These are phyloP conservation scores for Tragelaphus scriptus DNA, from an alignment of 2,113 vertebrate genomes.

Conservation along the genomic window DNA sequence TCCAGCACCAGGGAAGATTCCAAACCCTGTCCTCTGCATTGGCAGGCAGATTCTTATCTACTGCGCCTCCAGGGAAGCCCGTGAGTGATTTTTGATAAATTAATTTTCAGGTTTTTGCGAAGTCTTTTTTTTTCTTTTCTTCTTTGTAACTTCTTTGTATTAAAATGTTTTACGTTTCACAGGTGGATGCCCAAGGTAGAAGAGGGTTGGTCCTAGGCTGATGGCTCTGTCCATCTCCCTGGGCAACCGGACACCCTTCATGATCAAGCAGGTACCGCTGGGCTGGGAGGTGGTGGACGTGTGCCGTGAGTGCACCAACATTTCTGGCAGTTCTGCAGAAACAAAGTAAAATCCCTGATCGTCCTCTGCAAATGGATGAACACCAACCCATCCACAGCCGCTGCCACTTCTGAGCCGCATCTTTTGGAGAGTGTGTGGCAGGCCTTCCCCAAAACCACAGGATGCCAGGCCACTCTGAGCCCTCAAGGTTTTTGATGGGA, in stretches of 20 bases:
- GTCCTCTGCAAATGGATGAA: background rate
- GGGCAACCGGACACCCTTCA: background rate
- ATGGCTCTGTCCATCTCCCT: background rate
- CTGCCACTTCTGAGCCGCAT: background rate
- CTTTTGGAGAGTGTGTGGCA: background rate
- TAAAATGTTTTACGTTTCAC: background rate
- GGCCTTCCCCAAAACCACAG: background rate
- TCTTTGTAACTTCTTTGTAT: background rate
- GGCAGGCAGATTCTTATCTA: background rate
- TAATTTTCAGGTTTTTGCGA: background rate
- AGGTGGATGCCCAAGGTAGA: background rate
- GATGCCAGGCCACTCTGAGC: background rate
- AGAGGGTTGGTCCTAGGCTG: background rate
- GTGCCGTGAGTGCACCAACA: background rate
- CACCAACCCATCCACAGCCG: accelerated
- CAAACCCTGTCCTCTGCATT: background rate
- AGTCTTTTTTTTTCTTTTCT: background rate
- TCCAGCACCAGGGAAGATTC: background rate
- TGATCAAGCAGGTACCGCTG: background rate
- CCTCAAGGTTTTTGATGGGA: background rate
- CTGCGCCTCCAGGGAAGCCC: background rate
- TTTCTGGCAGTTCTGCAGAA: background rate
- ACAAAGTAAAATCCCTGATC: background rate
- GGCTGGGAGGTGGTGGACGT: background rate
- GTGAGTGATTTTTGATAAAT: background rate